Conservation (phyloP, 1,140 invertebrate genomes). For the Aphidius gifuensis region DNA sequence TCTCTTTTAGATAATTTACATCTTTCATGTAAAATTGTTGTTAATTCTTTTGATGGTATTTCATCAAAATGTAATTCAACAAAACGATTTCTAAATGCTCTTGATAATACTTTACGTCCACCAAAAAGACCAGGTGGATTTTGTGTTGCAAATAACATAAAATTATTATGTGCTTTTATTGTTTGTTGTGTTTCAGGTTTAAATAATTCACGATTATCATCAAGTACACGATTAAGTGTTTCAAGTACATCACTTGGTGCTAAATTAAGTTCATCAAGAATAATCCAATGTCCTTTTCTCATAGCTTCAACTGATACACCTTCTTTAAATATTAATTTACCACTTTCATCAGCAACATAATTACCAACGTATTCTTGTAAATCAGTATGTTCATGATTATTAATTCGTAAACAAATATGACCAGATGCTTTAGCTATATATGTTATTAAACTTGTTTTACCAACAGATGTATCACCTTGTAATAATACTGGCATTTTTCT, state of each 20-base stretch:
- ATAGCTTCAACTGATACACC: conserved; percentile 95
- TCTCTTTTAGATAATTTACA: conserved; percentile 86
- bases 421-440: conserved; percentile 90
- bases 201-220: conserved; percentile 96
- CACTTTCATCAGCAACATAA: conserved; percentile 81
- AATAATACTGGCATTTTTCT: conserved; percentile 87
- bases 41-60: conserved; percentile 84
- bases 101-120: conserved; percentile 90
- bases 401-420: conserved; percentile 93
- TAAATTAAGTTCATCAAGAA: conserved; percentile 97
- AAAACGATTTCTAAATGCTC: conserved; percentile 97
- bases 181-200: conserved; percentile 93
- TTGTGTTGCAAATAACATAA: conserved; percentile 98
- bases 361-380: conserved; percentile 95
- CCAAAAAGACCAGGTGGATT: conserved; percentile 98
- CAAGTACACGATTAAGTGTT: conserved; percentile 93
- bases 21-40: conserved; percentile 84
- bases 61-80: conserved; percentile 97
- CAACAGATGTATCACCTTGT: conserved; percentile 97
- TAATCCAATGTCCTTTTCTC: conserved; percentile 97
- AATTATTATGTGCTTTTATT: conserved; percentile 89
- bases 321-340: conserved; percentile 91
- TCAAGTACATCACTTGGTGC: conserved; percentile 97
- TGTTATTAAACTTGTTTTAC: conserved; percentile 95
- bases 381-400: conserved; percentile 99